Base-by-base conservation (phyloP, 1,140 invertebrate genomes). In the Eupeodes corollae region DNA sequence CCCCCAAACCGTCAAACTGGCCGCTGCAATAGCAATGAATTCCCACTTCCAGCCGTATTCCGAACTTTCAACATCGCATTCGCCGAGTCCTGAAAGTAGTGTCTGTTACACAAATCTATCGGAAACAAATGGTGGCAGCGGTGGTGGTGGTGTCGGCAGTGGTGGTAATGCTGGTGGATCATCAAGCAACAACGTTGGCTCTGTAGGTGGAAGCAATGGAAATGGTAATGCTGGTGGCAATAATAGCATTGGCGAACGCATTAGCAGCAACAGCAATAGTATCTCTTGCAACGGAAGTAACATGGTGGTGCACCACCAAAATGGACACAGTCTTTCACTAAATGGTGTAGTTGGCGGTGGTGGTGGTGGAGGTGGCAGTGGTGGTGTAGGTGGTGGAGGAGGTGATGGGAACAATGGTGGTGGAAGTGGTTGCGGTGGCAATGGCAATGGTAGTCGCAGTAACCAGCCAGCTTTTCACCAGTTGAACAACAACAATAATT, bases 21-120 rank as follows among this genome's bases (percentile, higher is more conserved):
- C 76, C 69, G 74, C 75, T 71, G 76, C 75, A 68, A 65, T 70
- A 46, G 69, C 76, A 66, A 78, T 78, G 77, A 78, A 79, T 74
- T 75, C 76, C 63, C 76, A 78, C 67, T 79, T 77, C 71, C 75
- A 78, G 71, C 74, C 75, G 61, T 79, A 78, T 69, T 67, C 73
- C 67, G 75, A 78, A 69, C 70, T 78, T 39, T 76, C 74, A 67
- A 77, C 77, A 58, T 76, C 77, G 52, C 76, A 78, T 68, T 75
- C 76, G 57, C 74, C 77, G 43, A 75, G 73, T 40, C 75, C 76
- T 42, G 75, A 77, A 62, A 69, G 73, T 67, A 58, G 72, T 50
- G 67, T 64, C 51, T 69, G 64, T 50, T 14, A 15, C 6, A 16
- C 19, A 16, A 21, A 13, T 21, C 13, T 13, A 42, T 61, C 50